These are phyloP conservation scores for Halcyon malimbica DNA, from an alignment of 2,113 vertebrate genomes.

Conservation along the genomic window DNA sequence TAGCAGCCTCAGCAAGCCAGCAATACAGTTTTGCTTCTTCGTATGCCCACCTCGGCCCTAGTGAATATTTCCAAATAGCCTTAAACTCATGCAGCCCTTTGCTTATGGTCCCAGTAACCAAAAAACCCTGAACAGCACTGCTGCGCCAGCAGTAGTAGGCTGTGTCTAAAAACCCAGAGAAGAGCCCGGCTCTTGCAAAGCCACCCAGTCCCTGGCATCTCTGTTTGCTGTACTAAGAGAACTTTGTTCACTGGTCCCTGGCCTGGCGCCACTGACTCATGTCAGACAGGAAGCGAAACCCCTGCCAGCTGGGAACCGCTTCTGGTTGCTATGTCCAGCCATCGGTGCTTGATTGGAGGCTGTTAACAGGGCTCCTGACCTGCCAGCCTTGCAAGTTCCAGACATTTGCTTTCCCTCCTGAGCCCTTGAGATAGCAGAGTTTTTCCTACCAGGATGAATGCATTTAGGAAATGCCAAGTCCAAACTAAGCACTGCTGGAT, in stretches of 20 bases:
- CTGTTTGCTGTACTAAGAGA: conserved; percentile 36
- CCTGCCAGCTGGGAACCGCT: neutral
- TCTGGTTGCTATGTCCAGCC: neutral
- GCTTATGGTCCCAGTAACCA: neutral
- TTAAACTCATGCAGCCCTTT: neutral
- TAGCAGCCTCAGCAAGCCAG: neutral
- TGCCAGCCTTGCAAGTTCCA: neutral
- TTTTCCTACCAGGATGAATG: neutral
- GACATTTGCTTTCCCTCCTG: neutral
- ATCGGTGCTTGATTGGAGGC: neutral
- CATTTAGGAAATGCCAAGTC: neutral
- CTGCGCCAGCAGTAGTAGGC: neutral
- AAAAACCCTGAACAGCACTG: neutral
- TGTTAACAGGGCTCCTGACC: neutral
- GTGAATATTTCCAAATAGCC: neutral
- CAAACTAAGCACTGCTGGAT: neutral
- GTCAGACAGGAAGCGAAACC: conserved; percentile 41
- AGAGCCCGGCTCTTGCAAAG: neutral
- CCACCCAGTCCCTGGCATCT: neutral
- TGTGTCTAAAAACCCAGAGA: neutral
- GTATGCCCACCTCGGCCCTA: neutral
- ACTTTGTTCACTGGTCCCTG: conserved; percentile 43
- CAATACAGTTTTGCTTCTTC: neutral
- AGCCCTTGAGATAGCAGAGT: conserved; percentile 5
- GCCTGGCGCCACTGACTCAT: neutral